A percentile compares a stretch with the other conserved stretches of the same genome.
Conservation (phyloP, 1,140 invertebrate species). For the Lordiphosa mommai region DNA sequence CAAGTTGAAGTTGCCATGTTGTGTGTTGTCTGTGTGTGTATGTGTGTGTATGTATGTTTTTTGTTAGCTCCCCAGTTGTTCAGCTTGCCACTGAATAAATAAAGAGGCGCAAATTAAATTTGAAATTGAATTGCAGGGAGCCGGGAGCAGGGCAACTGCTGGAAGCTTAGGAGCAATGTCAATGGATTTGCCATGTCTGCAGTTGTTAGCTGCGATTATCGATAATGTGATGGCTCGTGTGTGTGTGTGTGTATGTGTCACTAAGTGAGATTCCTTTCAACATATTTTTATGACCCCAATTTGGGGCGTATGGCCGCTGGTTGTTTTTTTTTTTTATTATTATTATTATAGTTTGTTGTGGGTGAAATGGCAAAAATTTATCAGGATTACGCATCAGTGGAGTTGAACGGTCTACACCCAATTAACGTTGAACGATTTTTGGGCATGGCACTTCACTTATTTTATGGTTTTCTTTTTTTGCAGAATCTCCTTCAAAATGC, state of each 20-base stretch:
- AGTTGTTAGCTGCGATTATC: conserved; percentile 29
- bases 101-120: conserved; percentile 69
- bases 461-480: conserved; percentile 2
- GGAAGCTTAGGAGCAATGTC: not conserved
- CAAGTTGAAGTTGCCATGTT: conserved; percentile 1
- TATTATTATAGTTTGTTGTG: conserved; percentile 3
- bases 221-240: conserved; percentile 16
- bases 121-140: conserved; percentile 33
- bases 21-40: not conserved
- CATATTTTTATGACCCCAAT: conserved; percentile 5
- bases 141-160: not conserved
- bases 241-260: not conserved
- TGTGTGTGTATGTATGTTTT: not conserved
- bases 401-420: conserved; percentile 7
- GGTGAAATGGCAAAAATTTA: conserved; percentile 5
- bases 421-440: conserved; percentile 16
- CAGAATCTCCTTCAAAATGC: conserved; percentile 80
- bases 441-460: not conserved
- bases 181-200: conserved; percentile 39
- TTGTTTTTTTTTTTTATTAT: not conserved
- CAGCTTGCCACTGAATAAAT: conserved; percentile 54
- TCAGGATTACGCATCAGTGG: conserved; percentile 48
- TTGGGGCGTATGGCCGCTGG: conserved; percentile 1
- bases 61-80: not conserved
- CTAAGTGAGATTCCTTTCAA: not conserved